These are phyloP conservation scores for Hydrotaea diabolus DNA, from an alignment of 2,888 invertebrate genomes.

Conservation along the genomic window DNA sequence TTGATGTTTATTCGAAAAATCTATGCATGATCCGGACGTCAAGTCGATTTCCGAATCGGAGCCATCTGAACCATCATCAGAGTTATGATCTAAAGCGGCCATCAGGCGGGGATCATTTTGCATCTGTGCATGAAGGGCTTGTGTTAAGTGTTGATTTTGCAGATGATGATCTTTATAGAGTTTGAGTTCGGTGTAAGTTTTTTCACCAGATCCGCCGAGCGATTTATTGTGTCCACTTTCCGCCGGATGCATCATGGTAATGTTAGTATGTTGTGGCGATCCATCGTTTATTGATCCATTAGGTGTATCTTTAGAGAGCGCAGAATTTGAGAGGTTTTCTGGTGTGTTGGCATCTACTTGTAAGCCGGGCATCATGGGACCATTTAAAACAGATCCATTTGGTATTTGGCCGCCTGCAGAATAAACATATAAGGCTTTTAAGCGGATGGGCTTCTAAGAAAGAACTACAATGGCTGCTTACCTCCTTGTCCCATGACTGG, in stretches of 20 bases:
- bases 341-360: slow-evolving; percentile 69
- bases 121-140: slow-evolving; percentile 62
- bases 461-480: slow-evolving; percentile 42
- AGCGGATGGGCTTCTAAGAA: not conserved
- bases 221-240: slow-evolving; percentile 61
- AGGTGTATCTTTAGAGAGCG: slow-evolving; percentile 65
- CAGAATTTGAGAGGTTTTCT: slow-evolving; percentile 76
- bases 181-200: slow-evolving; percentile 80
- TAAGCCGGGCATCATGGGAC: slow-evolving; percentile 68
- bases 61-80: slow-evolving; percentile 78
- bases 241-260: slow-evolving; percentile 61
- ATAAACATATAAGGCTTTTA: not conserved
- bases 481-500: slow-evolving; percentile 83
- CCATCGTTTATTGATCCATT: slow-evolving; percentile 65
- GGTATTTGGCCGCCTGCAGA: slow-evolving; percentile 68
- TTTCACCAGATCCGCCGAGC: slow-evolving; percentile 70
- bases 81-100: slow-evolving; percentile 73
- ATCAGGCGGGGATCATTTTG: slow-evolving; percentile 67
- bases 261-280: slow-evolving; percentile 71
- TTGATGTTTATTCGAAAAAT: slow-evolving; percentile 78
- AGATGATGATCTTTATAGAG: slow-evolving; percentile 76
- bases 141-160: slow-evolving; percentile 61
- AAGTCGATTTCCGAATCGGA: slow-evolving; percentile 81
- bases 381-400: slow-evolving; percentile 52
- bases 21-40: slow-evolving; percentile 80